Percentiles rank a stretch among this genome's conserved stretches.
phyloP scores from a whole-genome alignment of 2,797 vertebrate genomes.

The Sebastes minor region DNA sequence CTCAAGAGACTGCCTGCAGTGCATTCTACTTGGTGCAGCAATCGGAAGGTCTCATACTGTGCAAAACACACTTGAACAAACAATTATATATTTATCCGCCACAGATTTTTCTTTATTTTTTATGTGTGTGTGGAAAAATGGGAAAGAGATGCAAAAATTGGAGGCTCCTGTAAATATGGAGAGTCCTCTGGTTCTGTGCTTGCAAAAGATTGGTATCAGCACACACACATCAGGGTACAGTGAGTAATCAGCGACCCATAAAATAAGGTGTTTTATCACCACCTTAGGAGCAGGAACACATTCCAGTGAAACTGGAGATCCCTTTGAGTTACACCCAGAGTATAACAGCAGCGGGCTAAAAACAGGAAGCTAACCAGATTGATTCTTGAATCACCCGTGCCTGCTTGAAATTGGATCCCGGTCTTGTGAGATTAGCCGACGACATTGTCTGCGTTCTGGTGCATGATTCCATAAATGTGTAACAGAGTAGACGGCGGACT shows the following conservation, averaged over 20 bases:
- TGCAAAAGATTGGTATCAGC: conserved; percentile 68
- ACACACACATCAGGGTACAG: conserved; percentile 66
- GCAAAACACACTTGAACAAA: conserved; percentile 86
- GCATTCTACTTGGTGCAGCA: conserved; percentile 83
- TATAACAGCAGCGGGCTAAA: conserved; percentile 61
- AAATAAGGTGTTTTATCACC: conserved; percentile 81
- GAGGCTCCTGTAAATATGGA: conserved; percentile 60
- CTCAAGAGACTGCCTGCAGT: conserved; percentile 87
- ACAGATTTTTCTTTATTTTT: conserved; percentile 69
- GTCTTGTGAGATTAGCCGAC: conserved; percentile 70
- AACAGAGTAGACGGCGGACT: conserved; percentile 53
- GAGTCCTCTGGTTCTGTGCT: conserved; percentile 63
- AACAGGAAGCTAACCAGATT: conserved; percentile 75
- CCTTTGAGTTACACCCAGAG: conserved; percentile 64
- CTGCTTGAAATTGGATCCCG: conserved; percentile 68
- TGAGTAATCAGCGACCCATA: conserved; percentile 77
- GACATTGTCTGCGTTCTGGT: conserved; percentile 53
- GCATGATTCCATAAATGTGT: conserved; percentile 64
- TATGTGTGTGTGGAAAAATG: conserved; percentile 47
- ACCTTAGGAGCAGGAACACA: conserved; percentile 66
- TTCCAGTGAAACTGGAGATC: conserved; percentile 64
- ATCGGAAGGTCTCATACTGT: conserved; percentile 84
- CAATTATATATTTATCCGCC: conserved; percentile 87
- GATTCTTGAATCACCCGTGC: conserved; percentile 67
- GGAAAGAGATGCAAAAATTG: conserved; percentile 63